Conservation (phyloP, 35 echinoderm and acorn worm species). For the Amphiura filiformis region DNA sequence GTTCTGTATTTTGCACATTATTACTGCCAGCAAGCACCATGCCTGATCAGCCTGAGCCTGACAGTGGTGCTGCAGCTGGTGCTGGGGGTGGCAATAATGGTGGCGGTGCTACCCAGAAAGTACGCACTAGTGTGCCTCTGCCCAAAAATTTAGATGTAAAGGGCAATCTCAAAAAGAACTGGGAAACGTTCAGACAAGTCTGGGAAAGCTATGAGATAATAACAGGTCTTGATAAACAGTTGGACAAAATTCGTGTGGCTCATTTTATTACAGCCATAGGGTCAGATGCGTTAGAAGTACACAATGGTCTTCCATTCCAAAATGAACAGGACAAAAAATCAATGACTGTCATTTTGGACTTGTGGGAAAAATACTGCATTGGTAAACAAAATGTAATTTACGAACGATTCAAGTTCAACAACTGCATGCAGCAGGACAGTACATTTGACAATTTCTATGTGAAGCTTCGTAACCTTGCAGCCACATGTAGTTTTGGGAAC, state of each 20-base stretch:
- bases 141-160: background rate
- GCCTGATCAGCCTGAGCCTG: too few species aligned
- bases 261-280: constrained; percentile 22
- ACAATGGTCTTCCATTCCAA: constrained; percentile 25
- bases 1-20: too few species aligned
- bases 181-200: constrained; percentile 59
- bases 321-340: constrained; percentile 7
- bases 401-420: constrained; percentile 19
- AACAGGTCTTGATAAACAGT: constrained; percentile 27
- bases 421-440: background rate
- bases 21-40: too few species aligned
- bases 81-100: too few species aligned
- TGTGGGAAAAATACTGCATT: constrained; percentile 26
- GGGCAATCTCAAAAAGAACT: constrained; percentile 76
- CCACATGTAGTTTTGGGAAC: constrained; percentile 55
- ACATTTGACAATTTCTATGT: constrained; percentile 17
- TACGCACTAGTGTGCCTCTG: background rate
- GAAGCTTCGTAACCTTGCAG: constrained; percentile 30
- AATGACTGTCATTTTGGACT: constrained; percentile 9
- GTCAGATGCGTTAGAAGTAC: constrained; percentile 5
- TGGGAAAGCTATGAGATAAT: constrained; percentile 73
- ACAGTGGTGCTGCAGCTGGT: too few species aligned
- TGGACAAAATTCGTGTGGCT: constrained; percentile 21
- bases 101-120: background rate
- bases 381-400: constrained; percentile 25